Evolutionary conservation across 2,113 vertebrate genomes (phyloP), one percentile per base, ranked within the genome.

Genomic region (Colossoma macropomum): DNA sequence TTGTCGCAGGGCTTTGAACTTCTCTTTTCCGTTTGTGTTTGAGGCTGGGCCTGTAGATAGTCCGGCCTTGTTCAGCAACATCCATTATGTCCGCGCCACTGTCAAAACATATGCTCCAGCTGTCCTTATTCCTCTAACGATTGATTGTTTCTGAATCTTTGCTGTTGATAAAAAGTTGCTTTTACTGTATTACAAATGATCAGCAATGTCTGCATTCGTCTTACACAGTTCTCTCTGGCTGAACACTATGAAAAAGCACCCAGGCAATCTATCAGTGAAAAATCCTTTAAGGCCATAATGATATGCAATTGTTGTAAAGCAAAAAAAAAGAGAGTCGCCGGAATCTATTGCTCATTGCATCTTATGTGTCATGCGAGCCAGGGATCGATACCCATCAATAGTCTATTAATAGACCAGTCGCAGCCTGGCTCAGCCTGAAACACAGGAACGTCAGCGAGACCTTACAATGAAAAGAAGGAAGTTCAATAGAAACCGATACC

Each of bases 341-440:
- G 89, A 91, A 93, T 93, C 92, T 90, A 94, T 94, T 93, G 91
- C 92, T 93, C 93, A 94, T 95, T 95, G 94, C 94, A 93, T 92
- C 92, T 90, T 87, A 84, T 89, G 92, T 93, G 92, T 93, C 92
- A 93, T 90, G 90, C 52, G 89, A 92, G 93, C 91, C 91, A 89
- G 77, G 86, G 90, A 94, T 95, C 94, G 88, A 95, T 94, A 92
- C 75, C 82, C 92, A 92, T 95, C 94, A 92, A 95, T 95, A 95
- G 90, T 92, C 93, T 94, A 95, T 95, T 95, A 95, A 95, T 95
- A 95, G 92, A 89, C 90, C 84, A 89, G 92, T 89, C 87, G 85
- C 88, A 85, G 88, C 90, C 91, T 86, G 85, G 90, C 90, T 93
- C 90, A 91, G 92, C 87, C 86, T 87, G 86, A 85, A 91, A 92